A percentile compares a stretch with the other conserved stretches of the same genome.
Conservation (phyloP, 2,797 vertebrate genomes). For the Gadopsis bispinosus region DNA sequence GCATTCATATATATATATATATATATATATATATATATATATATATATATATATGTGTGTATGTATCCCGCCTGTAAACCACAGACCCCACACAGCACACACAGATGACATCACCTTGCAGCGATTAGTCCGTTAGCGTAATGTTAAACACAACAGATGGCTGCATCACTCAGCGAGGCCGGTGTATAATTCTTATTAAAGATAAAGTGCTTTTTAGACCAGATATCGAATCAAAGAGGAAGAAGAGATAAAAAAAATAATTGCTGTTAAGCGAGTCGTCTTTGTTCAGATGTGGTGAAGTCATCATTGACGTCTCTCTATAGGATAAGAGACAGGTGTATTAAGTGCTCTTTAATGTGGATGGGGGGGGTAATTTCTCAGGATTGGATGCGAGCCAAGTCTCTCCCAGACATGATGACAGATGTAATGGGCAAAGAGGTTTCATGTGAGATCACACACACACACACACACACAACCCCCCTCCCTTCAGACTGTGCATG, state of each 20-base stretch:
- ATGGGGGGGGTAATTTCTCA: constrained; percentile 48
- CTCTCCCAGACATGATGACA: constrained; percentile 66
- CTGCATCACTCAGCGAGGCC: constrained; percentile 29
- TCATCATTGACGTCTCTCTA: constrained; percentile 19
- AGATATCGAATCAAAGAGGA: constrained; percentile 21
- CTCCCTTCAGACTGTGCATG: not conserved
- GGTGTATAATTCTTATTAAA: constrained; percentile 18
- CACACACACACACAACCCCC: constrained; percentile 13
- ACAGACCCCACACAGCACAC: constrained; percentile 56
- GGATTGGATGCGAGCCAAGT: constrained; percentile 43
- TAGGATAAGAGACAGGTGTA: constrained; percentile 60
- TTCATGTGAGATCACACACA: constrained; percentile 34
- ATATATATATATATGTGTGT: constrained; percentile 1
- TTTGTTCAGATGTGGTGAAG: constrained; percentile 43
- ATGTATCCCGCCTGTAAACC: constrained; percentile 48
- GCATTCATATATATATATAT: too few species aligned
- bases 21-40: too few species aligned
- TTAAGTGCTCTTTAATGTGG: constrained; percentile 48
- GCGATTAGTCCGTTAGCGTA: constrained; percentile 64
- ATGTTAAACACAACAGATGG: constrained; percentile 53
- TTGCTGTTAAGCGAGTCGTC: not conserved
- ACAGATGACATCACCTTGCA: constrained; percentile 75
- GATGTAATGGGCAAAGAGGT: constrained; percentile 48
- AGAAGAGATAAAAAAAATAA: not conserved
- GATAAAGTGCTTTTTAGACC: constrained; percentile 8